Percentiles rank a stretch among this genome's conserved stretches.
These are phyloP conservation scores for Ctenomys sociabilis DNA, from an alignment of 2,113 vertebrate species.

Conservation along the genomic window DNA sequence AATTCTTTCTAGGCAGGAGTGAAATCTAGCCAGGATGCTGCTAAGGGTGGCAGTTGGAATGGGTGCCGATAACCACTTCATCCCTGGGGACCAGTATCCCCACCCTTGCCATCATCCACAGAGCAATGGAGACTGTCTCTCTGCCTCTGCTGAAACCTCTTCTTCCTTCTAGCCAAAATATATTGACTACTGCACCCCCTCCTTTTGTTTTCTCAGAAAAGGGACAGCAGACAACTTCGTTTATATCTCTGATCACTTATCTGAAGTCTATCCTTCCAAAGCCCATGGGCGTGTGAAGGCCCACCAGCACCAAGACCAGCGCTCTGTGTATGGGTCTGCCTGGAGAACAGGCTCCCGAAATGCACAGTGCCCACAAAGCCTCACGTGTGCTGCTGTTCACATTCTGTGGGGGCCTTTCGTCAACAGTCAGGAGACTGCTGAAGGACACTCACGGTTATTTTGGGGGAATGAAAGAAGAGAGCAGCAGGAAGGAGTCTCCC, in stretches of 20 bases:
- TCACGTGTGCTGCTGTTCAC: not conserved
- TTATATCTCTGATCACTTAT: not conserved
- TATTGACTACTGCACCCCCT: not conserved
- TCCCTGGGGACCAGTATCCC: accelerated
- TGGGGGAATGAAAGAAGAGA: not conserved
- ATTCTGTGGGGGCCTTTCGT: not conserved
- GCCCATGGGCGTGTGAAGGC: not conserved
- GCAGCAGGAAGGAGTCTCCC: not conserved
- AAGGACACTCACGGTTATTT: not conserved
- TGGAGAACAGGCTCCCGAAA: not conserved
- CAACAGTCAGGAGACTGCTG: not conserved
- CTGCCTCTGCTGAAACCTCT: too few species aligned
- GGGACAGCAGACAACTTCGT: not conserved
- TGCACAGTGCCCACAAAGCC: not conserved
- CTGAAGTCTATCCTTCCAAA: not conserved
- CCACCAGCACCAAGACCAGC: not conserved
- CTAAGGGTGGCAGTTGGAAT: too few species aligned
- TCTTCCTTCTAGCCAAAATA: not conserved
- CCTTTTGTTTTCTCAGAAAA: slow-evolving; percentile 5
- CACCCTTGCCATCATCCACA: not conserved
- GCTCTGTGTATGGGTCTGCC: not conserved
- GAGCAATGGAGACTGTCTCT: not conserved
- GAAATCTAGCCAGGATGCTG: not conserved
- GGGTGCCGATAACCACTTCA: too few species aligned
- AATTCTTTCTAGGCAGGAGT: not conserved